Percentiles rank a stretch among this genome's conserved stretches.
Evolutionary conservation across 2,888 invertebrate genomes (phyloP).

Genomic region (Cylloceria caligata): DNA sequence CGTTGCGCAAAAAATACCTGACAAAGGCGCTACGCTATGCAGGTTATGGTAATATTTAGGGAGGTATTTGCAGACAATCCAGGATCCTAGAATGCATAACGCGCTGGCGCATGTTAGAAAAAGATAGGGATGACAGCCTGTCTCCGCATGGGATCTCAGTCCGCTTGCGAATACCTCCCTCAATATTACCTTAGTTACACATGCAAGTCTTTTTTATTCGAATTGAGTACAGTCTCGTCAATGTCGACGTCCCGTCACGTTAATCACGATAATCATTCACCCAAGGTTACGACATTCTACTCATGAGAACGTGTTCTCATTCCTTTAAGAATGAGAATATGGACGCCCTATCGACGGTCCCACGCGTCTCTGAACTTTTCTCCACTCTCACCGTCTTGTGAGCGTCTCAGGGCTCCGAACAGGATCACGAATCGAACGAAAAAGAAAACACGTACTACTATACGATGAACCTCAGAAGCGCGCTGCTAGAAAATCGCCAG

Average conservation of each 20-base stretch:
- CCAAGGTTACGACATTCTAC: conserved; percentile 41
- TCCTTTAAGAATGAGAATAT: too few relatives aligned
- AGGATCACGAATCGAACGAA: conserved; percentile 29
- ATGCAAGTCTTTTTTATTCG: background rate
- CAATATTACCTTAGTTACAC: background rate
- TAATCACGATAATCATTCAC: conserved; percentile 35
- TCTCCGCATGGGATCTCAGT: too few relatives aligned
- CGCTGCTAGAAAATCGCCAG: conserved; percentile 54
- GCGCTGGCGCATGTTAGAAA: too few relatives aligned
- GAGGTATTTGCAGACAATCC: too few relatives aligned
- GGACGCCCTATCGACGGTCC: conserved; percentile 38
- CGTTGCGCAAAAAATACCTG: too few relatives aligned
- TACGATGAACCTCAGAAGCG: conserved; percentile 48
- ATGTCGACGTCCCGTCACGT: conserved; percentile 19
- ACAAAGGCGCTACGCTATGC: too few relatives aligned
- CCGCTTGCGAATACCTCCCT: background rate
- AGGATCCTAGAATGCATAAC: too few relatives aligned
- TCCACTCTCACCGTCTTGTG: conserved; percentile 18
- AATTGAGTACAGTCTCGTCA: background rate
- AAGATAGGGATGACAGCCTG: too few relatives aligned
- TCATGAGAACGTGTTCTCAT: conserved; percentile 40
- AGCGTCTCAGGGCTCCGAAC: conserved; percentile 27
- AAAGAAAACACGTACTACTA: conserved; percentile 60
- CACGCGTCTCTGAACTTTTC: conserved; percentile 28
- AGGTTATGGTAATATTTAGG: too few relatives aligned